Base-by-base conservation (phyloP, 2,888 invertebrate species). In the Meiosimyza decipiens region DNA sequence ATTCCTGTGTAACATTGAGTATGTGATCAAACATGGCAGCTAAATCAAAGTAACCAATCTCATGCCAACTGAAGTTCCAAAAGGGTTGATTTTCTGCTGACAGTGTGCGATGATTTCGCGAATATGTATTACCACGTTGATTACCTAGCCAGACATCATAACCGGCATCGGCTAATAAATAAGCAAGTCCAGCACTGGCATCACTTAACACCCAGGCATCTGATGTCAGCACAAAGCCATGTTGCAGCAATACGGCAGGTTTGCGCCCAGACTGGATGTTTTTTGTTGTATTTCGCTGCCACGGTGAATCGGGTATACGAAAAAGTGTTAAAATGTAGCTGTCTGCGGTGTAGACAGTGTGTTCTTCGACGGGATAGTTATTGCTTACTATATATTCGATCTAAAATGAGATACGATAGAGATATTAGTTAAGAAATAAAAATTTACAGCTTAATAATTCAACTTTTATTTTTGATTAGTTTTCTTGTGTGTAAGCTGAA, bases 11-110 rank as follows among this genome's bases (percentile, higher is more conserved):
- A 6, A 72, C 55, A 6, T 28, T 54, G 15, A 80, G 85, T 4
- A 91, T 88, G 80, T 93, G 91, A 83, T 95, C 92, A 68, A 97
- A 90, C 74, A 90, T 91, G 0, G 95, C 94, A 7, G 97, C 95
- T 72, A 97, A 82, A 86, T 98, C 97, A 82, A 93, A 91, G 62
- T 91, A 85, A 0, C 93, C 95, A 88, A 96, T 93, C 85, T 97
- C 95, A 81, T 97, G 94, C 89, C 93, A 97, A 79, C 95, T 95
- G 50, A 79, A 79, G 49, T 78, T 73, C 79, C 79, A 79, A 65
- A 75, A 79, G 12, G 88, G 33, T 13, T 52, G 18, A 13, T 13
- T 72, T 2, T 57, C 54, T 5, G 66, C 47, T 76, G 77, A 62
- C 0, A 63, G n/a, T 1, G 50, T 65, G 1, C 81, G 77, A 77